Evolutionary conservation across 1,140 invertebrate genomes (phyloP).

Genomic region (Chionoecetes opilio): DNA sequence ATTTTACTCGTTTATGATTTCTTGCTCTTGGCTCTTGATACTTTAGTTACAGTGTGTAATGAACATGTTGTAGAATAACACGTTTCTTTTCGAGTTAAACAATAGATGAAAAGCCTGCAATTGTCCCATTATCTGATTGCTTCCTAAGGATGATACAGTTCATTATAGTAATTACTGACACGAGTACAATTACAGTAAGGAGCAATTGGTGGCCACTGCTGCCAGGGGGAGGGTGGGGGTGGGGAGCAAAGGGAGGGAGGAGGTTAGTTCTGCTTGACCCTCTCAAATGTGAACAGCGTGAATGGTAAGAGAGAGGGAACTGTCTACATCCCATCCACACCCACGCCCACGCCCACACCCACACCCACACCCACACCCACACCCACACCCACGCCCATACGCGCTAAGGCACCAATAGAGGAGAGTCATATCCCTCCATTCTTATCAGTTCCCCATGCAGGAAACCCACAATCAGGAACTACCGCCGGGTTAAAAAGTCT

Average conservation of each 20-base stretch:
- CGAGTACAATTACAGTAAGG: neutral
- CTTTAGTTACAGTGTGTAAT: neutral
- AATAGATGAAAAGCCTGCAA: constrained; percentile 3
- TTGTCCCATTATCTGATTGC: constrained; percentile 20
- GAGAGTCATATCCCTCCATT: neutral
- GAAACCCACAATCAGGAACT: neutral
- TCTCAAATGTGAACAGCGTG: neutral
- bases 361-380: constrained; percentile 28
- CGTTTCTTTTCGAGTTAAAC: neutral
- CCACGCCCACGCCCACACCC: neutral
- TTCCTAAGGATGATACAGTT: constrained; percentile 19
- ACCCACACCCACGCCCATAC: neutral
- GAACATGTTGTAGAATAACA: constrained; percentile 20
- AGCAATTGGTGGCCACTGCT: neutral
- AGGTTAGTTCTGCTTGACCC: neutral
- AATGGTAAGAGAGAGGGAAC: neutral
- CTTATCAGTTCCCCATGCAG: constrained; percentile 9
- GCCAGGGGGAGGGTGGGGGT: neutral
- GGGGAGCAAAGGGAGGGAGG: neutral
- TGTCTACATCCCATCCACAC: neutral
- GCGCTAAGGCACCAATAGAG: neutral
- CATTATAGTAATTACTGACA: constrained; percentile 11
- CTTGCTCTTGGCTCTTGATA: neutral
- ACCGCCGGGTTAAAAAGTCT: neutral
- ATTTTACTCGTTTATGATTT: constrained; percentile 4